These are phyloP conservation scores for Montifringilla adamsi DNA, from an alignment of 2,113 vertebrate species.

Conservation along the genomic window DNA sequence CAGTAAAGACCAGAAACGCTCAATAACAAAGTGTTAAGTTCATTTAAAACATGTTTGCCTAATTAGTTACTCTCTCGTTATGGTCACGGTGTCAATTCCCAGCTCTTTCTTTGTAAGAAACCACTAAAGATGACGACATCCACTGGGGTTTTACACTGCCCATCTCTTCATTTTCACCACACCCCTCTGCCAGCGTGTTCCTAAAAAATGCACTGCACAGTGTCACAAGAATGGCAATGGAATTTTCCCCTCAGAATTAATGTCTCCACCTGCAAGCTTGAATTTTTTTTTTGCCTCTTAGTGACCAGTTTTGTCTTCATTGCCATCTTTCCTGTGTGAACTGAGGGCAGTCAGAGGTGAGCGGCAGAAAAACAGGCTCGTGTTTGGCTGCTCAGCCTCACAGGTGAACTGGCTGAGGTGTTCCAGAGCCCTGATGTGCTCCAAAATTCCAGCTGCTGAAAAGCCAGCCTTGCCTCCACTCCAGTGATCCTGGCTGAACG, in stretches of 20 bases:
- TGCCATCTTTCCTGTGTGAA: not conserved
- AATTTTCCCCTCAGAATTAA: not conserved
- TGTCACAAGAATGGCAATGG: accelerated
- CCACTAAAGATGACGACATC: accelerated
- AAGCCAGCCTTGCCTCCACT: not conserved
- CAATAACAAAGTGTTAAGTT: not conserved
- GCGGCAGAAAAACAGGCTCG: not conserved
- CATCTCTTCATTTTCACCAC: not conserved
- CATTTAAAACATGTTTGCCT: not conserved
- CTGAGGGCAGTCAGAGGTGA: not conserved
- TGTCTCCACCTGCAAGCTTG: not conserved
- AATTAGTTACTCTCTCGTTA: not conserved
- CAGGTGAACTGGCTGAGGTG: not conserved
- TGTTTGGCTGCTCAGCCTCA: not conserved
- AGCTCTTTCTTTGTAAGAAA: not conserved
- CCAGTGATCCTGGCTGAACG: not conserved
- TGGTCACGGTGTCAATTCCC: accelerated
- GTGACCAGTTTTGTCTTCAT: not conserved
- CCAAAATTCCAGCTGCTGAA: not conserved
- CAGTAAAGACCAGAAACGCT: not conserved
- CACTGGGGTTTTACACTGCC: not conserved
- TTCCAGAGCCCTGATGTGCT: not conserved
- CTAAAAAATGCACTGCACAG: not conserved
- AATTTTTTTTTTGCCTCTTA: not conserved
- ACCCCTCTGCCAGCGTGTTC: not conserved